Base-by-base conservation (phyloP, 2,797 vertebrate species). In the Hemitrygon akajei region DNA sequence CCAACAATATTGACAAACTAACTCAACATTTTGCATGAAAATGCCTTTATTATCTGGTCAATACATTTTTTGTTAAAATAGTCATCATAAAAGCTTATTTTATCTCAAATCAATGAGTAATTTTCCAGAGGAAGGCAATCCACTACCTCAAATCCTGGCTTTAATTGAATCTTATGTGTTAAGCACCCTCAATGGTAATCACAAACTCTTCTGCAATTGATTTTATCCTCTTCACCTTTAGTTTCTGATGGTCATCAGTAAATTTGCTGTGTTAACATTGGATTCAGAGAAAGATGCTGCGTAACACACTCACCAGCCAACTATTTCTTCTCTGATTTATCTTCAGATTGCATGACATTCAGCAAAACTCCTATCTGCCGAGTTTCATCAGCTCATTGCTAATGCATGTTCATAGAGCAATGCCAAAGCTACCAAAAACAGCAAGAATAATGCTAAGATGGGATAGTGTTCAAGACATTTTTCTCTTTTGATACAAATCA, bases 21-120 rank as follows among this genome's bases (percentile, higher is more conserved):
- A 80, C 63, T 66, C 58, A 87, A 89, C 66, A 69, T 22, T 87
- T 22, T 89, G 86, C 37, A n/a, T 69, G 20, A 69, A 89, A 69
- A 37, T 60, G 69, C 66, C 66, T 37, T 66, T 89, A 63, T 89
- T 89, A 69, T 37, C 60, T 69, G n/a, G 66, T 89, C 60, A 37
- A 69, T 89, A 89, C 86, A 89, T 89, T 89, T 27, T 86, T 69
- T 89, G 63, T 37, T 69, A 69, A 69, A 89, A 37, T 63, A 37
- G 18, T 34, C 84, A 56, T 86, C 56, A 12, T 34, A 87, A 87
- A 87, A 66, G 84, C 30, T 87, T 58, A 58, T 63, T 87, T 87
- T 89, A 20, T 89, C n/a, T 89, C 60, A 20, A 89, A 89, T 37
- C 86, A 89, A 89, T 89, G 86, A 89, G 86, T n/a, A 89, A 89